Evolutionary conservation across 1,140 invertebrate genomes (phyloP), one percentile per base, ranked within the genome.

Genomic region (Macrotrachela quadricornifera): DNA sequence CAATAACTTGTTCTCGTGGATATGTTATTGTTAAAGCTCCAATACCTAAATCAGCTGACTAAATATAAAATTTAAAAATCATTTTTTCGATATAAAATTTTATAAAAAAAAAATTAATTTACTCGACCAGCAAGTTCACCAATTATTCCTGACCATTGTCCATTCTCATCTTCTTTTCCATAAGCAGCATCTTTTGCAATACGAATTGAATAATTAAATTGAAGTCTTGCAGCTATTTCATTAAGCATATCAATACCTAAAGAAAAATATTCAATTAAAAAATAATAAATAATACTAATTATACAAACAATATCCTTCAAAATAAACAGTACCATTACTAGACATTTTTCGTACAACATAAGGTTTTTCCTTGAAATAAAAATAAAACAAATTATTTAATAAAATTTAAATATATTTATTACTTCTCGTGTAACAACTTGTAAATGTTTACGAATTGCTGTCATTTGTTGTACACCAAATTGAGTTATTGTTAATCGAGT

Each of bases 101-200:
- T 12, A 13, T 14, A 15, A 6, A 48, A 12, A n/a, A 18, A 11
- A 36, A 36, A 13, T 36, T 13, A 37, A 39, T 42, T 53, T 58
- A 69, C 65, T 77, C 83, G 79, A 63, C 85, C 76, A n/a, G 94
- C 78, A 46, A 96, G 74, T 72, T 95, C 87, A 45, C 87, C 85
- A 40, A 96, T 82, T 78, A 96, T 85, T 44, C 92, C 92, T 63
- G 94, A 66, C 65, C 65, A 67, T 37, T 59, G 59, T 40, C 64
- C 66, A 53, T 68, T 64, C 13, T 58, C n/a, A n/a, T 64, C 55
- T 56, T 59, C 57, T 9, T 54, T 56, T 12, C 64, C 91, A 63
- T 95, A 97, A 77, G 86, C 85, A 59, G 83, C 80, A 69, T 95
- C 91, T 0, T 84, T 82, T 0, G 94, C 90, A 30, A 91, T 70